A percentile compares a stretch with the other conserved stretches of the same genome.
phyloP scores from a whole-genome alignment of 2,888 invertebrate species.

The Euproctis similis region DNA sequence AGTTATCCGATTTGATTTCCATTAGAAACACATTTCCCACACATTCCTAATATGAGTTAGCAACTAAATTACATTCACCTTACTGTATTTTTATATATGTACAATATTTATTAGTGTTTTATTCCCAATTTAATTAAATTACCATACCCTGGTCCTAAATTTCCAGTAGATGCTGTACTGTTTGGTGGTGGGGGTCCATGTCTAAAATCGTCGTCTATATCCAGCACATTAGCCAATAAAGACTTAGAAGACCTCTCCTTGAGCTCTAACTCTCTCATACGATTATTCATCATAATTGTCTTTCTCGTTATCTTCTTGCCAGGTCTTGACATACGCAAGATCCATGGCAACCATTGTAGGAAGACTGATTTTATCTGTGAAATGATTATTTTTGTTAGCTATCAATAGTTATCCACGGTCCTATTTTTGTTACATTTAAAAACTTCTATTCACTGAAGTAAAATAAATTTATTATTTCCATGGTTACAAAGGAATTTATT shows the following conservation, averaged over 20 bases:
- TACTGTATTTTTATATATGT: not conserved
- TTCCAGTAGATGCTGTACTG: conserved; percentile 77
- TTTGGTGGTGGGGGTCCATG: conserved; percentile 81
- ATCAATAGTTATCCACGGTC: too few relatives aligned
- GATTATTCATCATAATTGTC: conserved; percentile 90
- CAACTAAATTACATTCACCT: not conserved
- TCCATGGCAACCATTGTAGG: conserved; percentile 98
- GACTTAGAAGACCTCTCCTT: conserved; percentile 96
- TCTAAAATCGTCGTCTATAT: conserved; percentile 96
- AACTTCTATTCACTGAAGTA: too few relatives aligned
- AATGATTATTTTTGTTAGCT: not conserved
- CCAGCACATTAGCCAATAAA: conserved; percentile 94
- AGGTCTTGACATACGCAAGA: conserved; percentile 95
- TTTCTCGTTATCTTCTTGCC: conserved; percentile 95
- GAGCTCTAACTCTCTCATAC: conserved; percentile 94
- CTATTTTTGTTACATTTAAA: not conserved
- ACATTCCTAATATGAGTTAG: not conserved
- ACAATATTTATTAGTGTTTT: too few relatives aligned
- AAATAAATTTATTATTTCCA: too few relatives aligned
- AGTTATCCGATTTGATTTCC: too few relatives aligned
- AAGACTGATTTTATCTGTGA: conserved; percentile 93
- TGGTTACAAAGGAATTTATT: too few relatives aligned
- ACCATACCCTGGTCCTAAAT: conserved; percentile 79
- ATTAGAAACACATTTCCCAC: too few relatives aligned
- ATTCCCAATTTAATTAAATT: too few relatives aligned